Conservation (phyloP, 2,113 vertebrate species). For the Gobiocypris rarus region DNA sequence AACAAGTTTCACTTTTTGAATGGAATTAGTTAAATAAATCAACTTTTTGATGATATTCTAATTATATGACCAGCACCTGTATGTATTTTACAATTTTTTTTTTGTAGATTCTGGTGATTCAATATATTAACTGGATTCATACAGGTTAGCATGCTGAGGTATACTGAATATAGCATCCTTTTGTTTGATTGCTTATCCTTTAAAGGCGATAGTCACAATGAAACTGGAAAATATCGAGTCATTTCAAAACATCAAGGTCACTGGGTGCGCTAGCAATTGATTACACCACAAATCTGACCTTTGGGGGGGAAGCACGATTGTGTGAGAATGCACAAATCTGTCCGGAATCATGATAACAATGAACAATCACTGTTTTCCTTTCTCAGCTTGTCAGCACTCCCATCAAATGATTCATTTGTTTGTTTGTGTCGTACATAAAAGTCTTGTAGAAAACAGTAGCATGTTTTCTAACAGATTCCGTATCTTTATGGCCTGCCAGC, state of each 20-base stretch:
- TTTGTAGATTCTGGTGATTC: too few relatives aligned
- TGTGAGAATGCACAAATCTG: conserved; percentile 42
- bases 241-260: conserved; percentile 21
- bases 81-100: too few relatives aligned
- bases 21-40: too few relatives aligned
- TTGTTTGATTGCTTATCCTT: neutral
- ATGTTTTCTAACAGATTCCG: neutral
- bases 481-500: neutral
- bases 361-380: conserved; percentile 35
- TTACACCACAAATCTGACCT: conserved; percentile 25
- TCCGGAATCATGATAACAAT: conserved; percentile 27
- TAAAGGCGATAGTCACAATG: neutral
- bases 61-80: too few relatives aligned
- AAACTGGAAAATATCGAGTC: conserved; percentile 2
- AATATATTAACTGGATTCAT: neutral
- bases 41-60: too few relatives aligned
- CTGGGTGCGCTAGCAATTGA: neutral
- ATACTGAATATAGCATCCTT: neutral
- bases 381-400: conserved; percentile 27
- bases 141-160: neutral
- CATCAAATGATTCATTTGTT: conserved; percentile 56
- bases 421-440: neutral
- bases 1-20: too few relatives aligned
- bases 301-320: neutral
- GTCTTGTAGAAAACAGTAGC: neutral